A percentile compares a stretch with the other conserved stretches of the same genome.
Evolutionary conservation across 2,888 invertebrate species (phyloP).

Genomic region (Plagodis dolabraria): DNA sequence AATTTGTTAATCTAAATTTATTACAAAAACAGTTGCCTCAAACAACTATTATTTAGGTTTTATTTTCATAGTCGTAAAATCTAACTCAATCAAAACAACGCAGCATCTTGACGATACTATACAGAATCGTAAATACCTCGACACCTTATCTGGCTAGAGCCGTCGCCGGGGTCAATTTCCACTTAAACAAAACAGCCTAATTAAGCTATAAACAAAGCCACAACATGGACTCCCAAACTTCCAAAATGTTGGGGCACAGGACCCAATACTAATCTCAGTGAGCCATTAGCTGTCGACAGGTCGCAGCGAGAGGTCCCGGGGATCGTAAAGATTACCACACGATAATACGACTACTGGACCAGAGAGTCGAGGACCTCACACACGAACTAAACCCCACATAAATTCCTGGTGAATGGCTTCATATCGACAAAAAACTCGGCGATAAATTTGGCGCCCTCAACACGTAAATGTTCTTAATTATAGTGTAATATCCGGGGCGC

Average conservation of each 20-base stretch:
- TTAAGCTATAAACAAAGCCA: slow-evolving; percentile 84
- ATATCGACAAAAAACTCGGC: slow-evolving; percentile 82
- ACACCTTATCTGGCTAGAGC: slow-evolving; percentile 80
- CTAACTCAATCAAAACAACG: slow-evolving; percentile 69
- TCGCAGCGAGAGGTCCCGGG: slow-evolving; percentile 74
- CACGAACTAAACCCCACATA: slow-evolving; percentile 72
- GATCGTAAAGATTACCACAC: slow-evolving; percentile 82
- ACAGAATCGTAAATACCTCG: slow-evolving; percentile 81
- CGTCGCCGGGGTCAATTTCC: slow-evolving; percentile 70
- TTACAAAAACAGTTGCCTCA: not conserved
- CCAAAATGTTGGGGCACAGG: slow-evolving; percentile 68
- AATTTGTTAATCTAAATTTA: not conserved
- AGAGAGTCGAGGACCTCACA: slow-evolving; percentile 71
- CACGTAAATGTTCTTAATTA: slow-evolving; percentile 84
- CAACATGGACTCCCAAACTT: slow-evolving; percentile 75
- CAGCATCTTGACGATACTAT: slow-evolving; percentile 48
- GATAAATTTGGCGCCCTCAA: slow-evolving; percentile 83
- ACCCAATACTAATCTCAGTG: slow-evolving; percentile 71
- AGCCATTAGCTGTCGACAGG: slow-evolving; percentile 82
- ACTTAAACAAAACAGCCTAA: slow-evolving; percentile 83
- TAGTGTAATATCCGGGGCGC: slow-evolving; percentile 78
- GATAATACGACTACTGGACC: slow-evolving; percentile 80
- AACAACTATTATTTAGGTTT: slow-evolving; percentile 12
- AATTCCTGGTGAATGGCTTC: slow-evolving; percentile 77
- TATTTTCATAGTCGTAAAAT: slow-evolving; percentile 37